Evolutionary conservation across 2,888 invertebrate species (phyloP).

Genomic region (Omphaloscelis lunosa): DNA sequence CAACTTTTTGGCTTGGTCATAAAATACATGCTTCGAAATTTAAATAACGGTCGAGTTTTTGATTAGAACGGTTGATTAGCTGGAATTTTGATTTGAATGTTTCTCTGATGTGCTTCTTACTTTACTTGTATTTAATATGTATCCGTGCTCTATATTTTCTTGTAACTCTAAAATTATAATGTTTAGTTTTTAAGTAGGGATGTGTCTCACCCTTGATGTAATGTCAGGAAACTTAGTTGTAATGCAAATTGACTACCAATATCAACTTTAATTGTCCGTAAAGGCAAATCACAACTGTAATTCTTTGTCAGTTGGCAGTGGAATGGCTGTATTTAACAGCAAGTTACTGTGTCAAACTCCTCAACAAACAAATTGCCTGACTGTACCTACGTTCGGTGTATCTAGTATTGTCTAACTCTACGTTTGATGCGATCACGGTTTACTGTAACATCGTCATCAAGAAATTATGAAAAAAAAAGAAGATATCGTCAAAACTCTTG

Average conservation of each 20-base stretch:
- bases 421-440: not conserved
- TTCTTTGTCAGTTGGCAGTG: not conserved
- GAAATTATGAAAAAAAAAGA: slow-evolving; percentile 14
- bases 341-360: not conserved
- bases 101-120: not conserved
- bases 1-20: not conserved
- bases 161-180: not conserved
- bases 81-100: slow-evolving; percentile 1
- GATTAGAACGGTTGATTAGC: not conserved
- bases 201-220: not conserved
- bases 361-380: not conserved
- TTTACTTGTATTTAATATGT: not conserved
- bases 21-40: slow-evolving; percentile 35
- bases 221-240: not conserved
- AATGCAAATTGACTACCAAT: not conserved
- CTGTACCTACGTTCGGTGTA: not conserved
- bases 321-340: not conserved
- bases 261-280: not conserved
- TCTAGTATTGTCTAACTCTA: not conserved
- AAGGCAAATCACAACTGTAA: not conserved
- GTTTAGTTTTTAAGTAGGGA: not conserved
- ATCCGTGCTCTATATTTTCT: not conserved
- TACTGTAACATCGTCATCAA: not conserved
- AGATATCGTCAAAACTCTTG: slow-evolving; percentile 75
- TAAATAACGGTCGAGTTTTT: slow-evolving; percentile 16